A percentile compares a stretch with the other conserved stretches of the same genome.
Evolutionary conservation across 2,888 invertebrate species (phyloP).

Genomic region (Drosophila percnosoma): DNA sequence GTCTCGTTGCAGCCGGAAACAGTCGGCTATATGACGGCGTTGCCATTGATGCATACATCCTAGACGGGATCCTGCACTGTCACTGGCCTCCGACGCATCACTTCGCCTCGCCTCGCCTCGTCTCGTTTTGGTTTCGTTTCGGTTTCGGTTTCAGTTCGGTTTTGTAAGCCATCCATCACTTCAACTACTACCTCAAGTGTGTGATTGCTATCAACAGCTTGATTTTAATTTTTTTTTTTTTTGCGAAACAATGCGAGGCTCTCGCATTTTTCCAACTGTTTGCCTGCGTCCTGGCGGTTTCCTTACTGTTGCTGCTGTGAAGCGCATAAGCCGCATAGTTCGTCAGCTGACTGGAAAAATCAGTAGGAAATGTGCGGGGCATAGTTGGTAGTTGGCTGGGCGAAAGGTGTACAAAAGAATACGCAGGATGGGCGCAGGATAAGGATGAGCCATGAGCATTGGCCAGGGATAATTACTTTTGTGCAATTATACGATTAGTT

Average conservation of each 20-base stretch:
- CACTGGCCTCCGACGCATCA: constrained; percentile 19
- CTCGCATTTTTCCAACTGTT: constrained; percentile 27
- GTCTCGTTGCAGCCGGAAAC: constrained; percentile 64
- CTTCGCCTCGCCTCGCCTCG: not conserved
- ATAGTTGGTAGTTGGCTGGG: constrained; percentile 14
- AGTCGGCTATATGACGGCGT: constrained; percentile 57
- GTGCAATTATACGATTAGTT: constrained; percentile 82
- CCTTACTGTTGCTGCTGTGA: constrained; percentile 46
- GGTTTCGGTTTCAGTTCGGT: constrained; percentile 21
- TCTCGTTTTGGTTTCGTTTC: constrained; percentile 8
- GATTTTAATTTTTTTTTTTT: constrained; percentile 65
- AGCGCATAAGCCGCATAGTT: constrained; percentile 77
- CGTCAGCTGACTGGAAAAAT: constrained; percentile 77
- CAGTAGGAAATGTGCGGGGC: constrained; percentile 54
- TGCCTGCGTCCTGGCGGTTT: constrained; percentile 32
- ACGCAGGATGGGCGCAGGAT: constrained; percentile 32
- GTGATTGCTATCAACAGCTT: constrained; percentile 80
- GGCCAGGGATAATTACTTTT: constrained; percentile 71
- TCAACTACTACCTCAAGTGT: constrained; percentile 68
- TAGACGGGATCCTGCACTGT: constrained; percentile 32
- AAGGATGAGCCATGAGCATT: constrained; percentile 46
- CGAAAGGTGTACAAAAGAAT: constrained; percentile 58
- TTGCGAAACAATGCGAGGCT: constrained; percentile 46
- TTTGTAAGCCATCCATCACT: constrained; percentile 53
- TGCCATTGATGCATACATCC: constrained; percentile 75